Evolutionary conservation across 2,888 invertebrate species (phyloP).

Genomic region (Nemotelus pantherinus): DNA sequence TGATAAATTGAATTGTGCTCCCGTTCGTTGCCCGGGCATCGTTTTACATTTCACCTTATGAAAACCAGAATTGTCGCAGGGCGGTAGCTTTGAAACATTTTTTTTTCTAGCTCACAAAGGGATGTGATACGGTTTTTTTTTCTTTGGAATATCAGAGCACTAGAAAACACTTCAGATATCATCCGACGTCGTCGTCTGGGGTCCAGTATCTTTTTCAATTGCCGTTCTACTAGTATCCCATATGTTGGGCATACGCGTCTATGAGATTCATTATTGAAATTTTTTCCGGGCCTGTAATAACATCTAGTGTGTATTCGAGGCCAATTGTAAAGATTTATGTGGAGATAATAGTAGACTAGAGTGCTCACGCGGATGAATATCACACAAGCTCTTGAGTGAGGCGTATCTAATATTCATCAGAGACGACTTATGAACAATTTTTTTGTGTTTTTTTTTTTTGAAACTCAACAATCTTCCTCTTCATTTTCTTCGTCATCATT

Average conservation of each 20-base stretch:
- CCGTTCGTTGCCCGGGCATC: not conserved
- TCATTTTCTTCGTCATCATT: no score
- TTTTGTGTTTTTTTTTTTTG: no score
- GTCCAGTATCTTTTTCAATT: no score
- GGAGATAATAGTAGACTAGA: not conserved
- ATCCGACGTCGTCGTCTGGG: not conserved
- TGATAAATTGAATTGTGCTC: constrained; percentile 31
- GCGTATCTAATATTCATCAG: constrained; percentile 20
- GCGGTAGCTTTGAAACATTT: not conserved
- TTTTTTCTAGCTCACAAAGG: not conserved
- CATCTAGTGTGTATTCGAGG: constrained; percentile 7
- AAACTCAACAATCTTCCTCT: no score
- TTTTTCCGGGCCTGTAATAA: constrained; percentile 13
- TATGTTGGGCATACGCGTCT: no score
- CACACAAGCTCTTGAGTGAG: constrained; percentile 4
- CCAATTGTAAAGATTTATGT: constrained; percentile 29
- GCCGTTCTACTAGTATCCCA: no score
- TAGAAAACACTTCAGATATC: constrained; percentile 19
- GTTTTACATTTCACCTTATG: constrained; percentile 3
- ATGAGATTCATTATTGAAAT: constrained; percentile 24
- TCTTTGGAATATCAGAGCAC: no score
- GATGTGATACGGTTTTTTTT: no score
- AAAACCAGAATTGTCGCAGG: not conserved
- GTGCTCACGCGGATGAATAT: constrained; percentile 11
- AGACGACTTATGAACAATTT: no score